Evolutionary conservation across 1,140 invertebrate genomes (phyloP), one percentile per base, ranked within the genome.

Genomic region (Meloidogyne hapla): DNA sequence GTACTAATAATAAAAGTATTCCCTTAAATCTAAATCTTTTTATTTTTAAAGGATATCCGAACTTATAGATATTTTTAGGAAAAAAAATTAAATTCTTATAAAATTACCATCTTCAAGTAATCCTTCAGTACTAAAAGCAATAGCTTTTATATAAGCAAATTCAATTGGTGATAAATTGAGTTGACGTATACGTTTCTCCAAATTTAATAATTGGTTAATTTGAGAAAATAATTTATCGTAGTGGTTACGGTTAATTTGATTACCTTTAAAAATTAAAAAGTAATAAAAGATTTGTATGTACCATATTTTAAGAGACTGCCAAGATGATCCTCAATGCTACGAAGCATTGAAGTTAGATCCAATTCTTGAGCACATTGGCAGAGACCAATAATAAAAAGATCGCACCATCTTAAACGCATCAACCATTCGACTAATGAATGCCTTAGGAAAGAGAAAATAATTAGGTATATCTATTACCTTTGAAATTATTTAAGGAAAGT

Each of bases 321-420:
- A 42, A 91, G 83, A 83, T 91, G 90, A 73, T 91, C 92, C 74
- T 93, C 90, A 80, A 95, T 92, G 67, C 93, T 93, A 45, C 91
- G 91, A 63, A 95, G 89, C 82, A 95, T 94, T 75, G 92, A 93
- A 40, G 91, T 89, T 65, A 95, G 89, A 45, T 92, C 93, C 84
- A 95, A 89, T 65, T 91, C 91, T 33, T 92, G 90, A 15, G 93
- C 91, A 88, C 93, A 95, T 87, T 97, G 94, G 1, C 94, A 92
- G 74, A 98, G 89, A 9, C 94, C 94, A 21, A 99, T 89, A 3
- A 93, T 92, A 88, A 98, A 95, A 72, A 98, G 87, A 86, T 97
- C 94, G 84, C 93, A 91, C 96, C 96, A 98, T 83, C 92, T 93
- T 77, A 91, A 91, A 83, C 92, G 48, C 67, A 75, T 75, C 21